Conservation (phyloP, 2,888 invertebrate species). For the Cephus pulcher region DNA sequence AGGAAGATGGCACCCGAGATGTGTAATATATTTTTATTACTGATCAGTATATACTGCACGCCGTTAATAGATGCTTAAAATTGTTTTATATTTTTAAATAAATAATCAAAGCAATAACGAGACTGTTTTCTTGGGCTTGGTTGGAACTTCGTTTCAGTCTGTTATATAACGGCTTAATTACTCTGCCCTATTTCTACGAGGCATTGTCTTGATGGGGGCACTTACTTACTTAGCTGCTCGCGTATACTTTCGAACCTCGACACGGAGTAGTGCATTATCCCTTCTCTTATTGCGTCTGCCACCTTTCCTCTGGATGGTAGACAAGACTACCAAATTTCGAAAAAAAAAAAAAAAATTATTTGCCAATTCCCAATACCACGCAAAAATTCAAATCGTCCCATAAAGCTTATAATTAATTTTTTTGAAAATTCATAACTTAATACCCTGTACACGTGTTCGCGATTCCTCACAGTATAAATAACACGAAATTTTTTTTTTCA, state of each 20-base stretch:
- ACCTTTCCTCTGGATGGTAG: background rate
- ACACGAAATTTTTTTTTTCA: background rate
- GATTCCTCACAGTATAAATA: background rate
- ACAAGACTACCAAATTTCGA: background rate
- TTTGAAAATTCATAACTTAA: too few species aligned
- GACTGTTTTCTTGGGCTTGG: background rate
- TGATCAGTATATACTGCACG: too few species aligned
- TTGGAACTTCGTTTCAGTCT: constrained; percentile 35
- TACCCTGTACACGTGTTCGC: background rate
- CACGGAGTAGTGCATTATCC: background rate
- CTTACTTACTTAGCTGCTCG: constrained; percentile 14
- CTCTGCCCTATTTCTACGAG: constrained; percentile 62
- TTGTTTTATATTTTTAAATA: background rate
- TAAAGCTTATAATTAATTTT: too few species aligned
- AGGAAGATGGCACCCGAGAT: background rate
- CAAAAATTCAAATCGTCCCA: too few species aligned
- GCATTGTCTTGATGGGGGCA: constrained; percentile 58
- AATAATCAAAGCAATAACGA: background rate
- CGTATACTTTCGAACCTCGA: constrained; percentile 57
- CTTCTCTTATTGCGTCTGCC: background rate
- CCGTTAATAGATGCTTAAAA: background rate
- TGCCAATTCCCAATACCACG: too few species aligned
- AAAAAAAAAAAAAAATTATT: too few species aligned
- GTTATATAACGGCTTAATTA: constrained; percentile 64
- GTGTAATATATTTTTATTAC: too few species aligned